A percentile compares a stretch with the other conserved stretches of the same genome.
Evolutionary conservation across 92 coral and sea anemone genomes (phyloP).

Genomic region (Actinernus sp.): DNA sequence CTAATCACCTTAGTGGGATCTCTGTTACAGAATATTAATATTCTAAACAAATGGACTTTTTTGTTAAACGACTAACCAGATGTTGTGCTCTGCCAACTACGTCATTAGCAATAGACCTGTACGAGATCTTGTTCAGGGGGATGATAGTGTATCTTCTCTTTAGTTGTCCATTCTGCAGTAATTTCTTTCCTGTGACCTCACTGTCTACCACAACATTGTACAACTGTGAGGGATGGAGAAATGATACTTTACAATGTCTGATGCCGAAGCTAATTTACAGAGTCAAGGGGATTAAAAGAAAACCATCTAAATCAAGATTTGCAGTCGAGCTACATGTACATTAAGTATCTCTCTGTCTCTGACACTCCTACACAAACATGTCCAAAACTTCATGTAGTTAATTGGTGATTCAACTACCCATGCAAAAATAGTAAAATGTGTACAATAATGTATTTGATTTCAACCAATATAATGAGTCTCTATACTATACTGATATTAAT

Average conservation of each 20-base stretch:
- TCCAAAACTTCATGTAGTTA: no score
- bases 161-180: constrained; percentile 95
- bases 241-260: no score
- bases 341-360: no score
- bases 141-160: constrained; percentile 94
- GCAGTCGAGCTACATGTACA: no score
- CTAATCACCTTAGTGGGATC: no score
- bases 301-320: not conserved
- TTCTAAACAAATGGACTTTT: not conserved
- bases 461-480: no score
- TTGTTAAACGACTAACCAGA: constrained; percentile 62
- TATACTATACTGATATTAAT: no score
- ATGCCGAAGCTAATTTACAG: not conserved
- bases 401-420: no score
- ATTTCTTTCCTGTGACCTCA: constrained; percentile 93
- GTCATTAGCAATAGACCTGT: constrained; percentile 69
- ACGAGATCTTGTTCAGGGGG: constrained; percentile 91
- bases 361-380: no score
- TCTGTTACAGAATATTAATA: no score
- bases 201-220: constrained; percentile 97
- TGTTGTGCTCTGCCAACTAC: constrained; percentile 81
- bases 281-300: not conserved
- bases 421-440: no score
- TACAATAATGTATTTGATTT: no score
- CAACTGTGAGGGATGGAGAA: constrained; percentile 41